These are phyloP conservation scores for Conomelus anceps DNA, from an alignment of 2,888 invertebrate genomes.

Conservation along the genomic window DNA sequence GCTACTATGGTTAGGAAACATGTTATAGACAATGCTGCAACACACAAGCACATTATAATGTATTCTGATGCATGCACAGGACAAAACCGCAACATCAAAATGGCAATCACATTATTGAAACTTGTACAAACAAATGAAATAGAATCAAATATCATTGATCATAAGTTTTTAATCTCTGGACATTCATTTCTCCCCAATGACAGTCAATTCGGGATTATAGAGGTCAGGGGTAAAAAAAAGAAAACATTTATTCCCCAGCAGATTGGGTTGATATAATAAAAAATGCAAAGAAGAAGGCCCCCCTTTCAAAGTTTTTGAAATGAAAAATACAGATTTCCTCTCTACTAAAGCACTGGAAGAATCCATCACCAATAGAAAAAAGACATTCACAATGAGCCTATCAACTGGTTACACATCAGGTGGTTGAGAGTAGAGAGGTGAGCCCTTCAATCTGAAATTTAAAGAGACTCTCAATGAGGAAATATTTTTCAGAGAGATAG, in stretches of 20 bases:
- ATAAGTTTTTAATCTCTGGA: no score
- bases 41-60: not conserved
- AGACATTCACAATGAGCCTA: not conserved
- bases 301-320: not conserved
- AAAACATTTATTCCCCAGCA: not conserved
- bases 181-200: conserved; percentile 1
- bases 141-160: conserved; percentile 5
- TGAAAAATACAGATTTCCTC: not conserved
- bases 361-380: not conserved
- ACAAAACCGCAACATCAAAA: not conserved
- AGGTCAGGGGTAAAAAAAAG: not conserved
- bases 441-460: not conserved
- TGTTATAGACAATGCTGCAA: not conserved
- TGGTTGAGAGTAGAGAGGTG: not conserved
- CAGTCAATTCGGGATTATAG: conserved; percentile 6
- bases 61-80: not conserved
- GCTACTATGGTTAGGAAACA: not conserved
- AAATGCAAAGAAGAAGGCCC: not conserved
- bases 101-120: conserved; percentile 2
- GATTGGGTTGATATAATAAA: not conserved
- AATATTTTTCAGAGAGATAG: not conserved
- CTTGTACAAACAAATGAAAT: conserved; percentile 6
- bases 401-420: not conserved
- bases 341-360: not conserved
- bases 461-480: not conserved